phyloP scores from a whole-genome alignment of 2,888 invertebrate genomes.

The Heliconius charithonia region DNA sequence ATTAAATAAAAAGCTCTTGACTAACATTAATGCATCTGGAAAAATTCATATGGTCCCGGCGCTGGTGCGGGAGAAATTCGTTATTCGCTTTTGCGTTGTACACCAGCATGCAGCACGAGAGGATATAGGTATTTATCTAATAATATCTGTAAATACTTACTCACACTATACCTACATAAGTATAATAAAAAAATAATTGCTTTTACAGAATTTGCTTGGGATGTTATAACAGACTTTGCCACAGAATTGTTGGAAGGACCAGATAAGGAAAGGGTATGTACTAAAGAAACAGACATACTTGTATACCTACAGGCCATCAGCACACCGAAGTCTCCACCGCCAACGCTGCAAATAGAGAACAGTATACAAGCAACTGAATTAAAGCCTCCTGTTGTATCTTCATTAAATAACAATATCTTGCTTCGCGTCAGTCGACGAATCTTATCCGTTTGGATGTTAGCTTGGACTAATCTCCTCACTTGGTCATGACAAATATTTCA shows the following conservation, averaged over 20 bases:
- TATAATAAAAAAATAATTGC: background rate
- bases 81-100: constrained; percentile 97
- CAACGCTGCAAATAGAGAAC: background rate
- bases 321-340: background rate
- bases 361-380: background rate
- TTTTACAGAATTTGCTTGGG: constrained; percentile 91
- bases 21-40: constrained; percentile 96
- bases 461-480: constrained; percentile 16
- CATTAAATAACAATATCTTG: background rate
- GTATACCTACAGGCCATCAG: background rate
- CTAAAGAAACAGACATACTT: constrained; percentile 40
- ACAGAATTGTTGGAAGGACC: constrained; percentile 90
- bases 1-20: constrained; percentile 95
- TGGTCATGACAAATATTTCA: constrained; percentile 11
- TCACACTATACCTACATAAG: background rate
- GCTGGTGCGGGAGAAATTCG: constrained; percentile 93
- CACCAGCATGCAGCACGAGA: constrained; percentile 94
- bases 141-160: background rate
- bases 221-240: constrained; percentile 91
- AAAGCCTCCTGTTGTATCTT: background rate
- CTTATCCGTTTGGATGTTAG: constrained; percentile 17
- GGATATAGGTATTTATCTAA: constrained; percentile 86
- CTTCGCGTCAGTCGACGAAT: background rate
- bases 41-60: constrained; percentile 99
- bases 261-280: constrained; percentile 84